Evolutionary conservation across 2,888 invertebrate genomes (phyloP), one percentile per base, ranked within the genome.

Genomic region (Hylaea fasciaria): DNA sequence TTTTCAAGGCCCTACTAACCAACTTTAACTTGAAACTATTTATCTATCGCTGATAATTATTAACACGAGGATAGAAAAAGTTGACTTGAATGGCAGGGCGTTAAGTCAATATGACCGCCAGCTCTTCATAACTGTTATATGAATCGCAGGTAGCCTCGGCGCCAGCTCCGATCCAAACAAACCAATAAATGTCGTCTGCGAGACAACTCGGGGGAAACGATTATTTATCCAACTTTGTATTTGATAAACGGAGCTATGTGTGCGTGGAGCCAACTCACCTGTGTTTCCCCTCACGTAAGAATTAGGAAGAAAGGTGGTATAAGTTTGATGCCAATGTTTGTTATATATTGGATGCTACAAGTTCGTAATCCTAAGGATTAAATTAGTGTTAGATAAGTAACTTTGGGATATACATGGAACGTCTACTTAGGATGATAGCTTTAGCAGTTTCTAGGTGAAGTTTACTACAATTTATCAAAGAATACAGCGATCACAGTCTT

Each of bases 181-280:
- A 87, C 83, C 86, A 83, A 89, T 89, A 89, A 89, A 86, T 72
- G 83, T 85, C 83, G 74, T 77, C 77, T 74, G 74, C 67, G 76
- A 76, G 80, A 83, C 85, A 83, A 81, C 81, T 81, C 81, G 72
- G 77, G 80, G 82, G 74, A 76, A 73, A 68, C 62, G 68, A 83
- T 86, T 85, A 87, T 87, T 86, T 87, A 85, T 86, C 77, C 56
- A 62, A 62, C 56, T 86, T 82, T 76, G 79, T 75, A 80, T 78
- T 72, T 74, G 76, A 77, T 76, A 76, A 74, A 76, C 69, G 64
- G 62, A 67, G 65, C 71, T 64, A 68, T 74, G 71, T 74, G 71
- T 70, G 67, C 49, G 51, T 41, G 14, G 16, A 40, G 12, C 17
- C 12, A 40, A 22, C 22, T 72, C 64, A 69, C 66, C 68, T 64